These are phyloP conservation scores for Eupelmus urozonus DNA, from an alignment of 2,888 invertebrate genomes.

Conservation along the genomic window DNA sequence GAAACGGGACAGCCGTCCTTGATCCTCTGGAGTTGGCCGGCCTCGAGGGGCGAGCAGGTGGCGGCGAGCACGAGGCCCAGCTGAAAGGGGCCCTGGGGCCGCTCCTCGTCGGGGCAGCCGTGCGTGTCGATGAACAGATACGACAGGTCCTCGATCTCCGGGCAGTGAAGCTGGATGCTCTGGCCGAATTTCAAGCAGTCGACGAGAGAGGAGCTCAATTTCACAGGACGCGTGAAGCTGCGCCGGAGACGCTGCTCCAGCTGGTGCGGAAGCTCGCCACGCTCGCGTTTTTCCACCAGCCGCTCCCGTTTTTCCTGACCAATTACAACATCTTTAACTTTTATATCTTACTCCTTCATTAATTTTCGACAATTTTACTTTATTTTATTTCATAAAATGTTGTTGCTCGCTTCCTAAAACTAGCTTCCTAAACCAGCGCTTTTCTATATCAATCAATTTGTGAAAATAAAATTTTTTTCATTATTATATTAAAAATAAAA, in stretches of 20 bases:
- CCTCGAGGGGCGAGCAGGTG: slow-evolving; percentile 16
- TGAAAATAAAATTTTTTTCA: too few relatives aligned
- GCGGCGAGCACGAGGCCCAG: slow-evolving; percentile 46
- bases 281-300: not conserved
- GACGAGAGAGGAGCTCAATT: not conserved
- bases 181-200: slow-evolving; percentile 2
- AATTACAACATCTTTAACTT: too few relatives aligned
- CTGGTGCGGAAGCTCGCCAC: slow-evolving; percentile 43
- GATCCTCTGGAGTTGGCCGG: slow-evolving; percentile 1
- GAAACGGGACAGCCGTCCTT: slow-evolving; percentile 46
- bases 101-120: slow-evolving; percentile 37
- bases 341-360: too few relatives aligned
- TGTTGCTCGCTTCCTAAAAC: not conserved
- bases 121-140: not conserved
- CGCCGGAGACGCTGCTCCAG: not conserved
- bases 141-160: slow-evolving; percentile 36
- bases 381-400: not conserved
- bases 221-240: not conserved
- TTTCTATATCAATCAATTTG: not conserved
- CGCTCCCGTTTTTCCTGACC: slow-evolving; percentile 46
- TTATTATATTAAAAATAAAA: too few relatives aligned
- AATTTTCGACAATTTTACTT: not conserved
- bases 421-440: not conserved
- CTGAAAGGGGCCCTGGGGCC: not conserved
- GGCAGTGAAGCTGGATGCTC: slow-evolving; percentile 31